phyloP scores from a whole-genome alignment of 2,888 invertebrate genomes.

The Mechanitis messenoides region DNA sequence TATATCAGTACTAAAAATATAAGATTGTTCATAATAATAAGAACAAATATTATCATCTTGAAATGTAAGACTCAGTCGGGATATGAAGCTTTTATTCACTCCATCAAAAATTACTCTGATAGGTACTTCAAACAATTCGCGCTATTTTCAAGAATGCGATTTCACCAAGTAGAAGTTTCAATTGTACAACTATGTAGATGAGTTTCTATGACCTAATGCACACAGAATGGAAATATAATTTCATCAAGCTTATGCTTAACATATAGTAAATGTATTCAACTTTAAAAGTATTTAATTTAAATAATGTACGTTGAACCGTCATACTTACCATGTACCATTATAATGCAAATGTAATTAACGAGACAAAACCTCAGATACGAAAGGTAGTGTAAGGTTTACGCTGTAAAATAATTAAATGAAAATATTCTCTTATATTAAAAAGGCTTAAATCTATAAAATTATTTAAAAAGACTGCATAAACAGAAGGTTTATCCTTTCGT shows the following conservation, averaged over 20 bases:
- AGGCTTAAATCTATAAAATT: too few relatives aligned
- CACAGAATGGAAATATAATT: neutral
- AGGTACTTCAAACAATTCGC: slow-evolving; percentile 25
- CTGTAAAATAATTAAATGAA: too few relatives aligned
- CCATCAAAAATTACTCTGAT: slow-evolving; percentile 50
- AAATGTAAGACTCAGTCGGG: slow-evolving; percentile 10
- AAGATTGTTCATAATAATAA: too few relatives aligned
- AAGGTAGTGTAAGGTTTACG: neutral
- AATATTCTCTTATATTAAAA: too few relatives aligned
- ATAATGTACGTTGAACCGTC: too few relatives aligned
- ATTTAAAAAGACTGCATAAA: slow-evolving; percentile 6
- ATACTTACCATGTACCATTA: too few relatives aligned
- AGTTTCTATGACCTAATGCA: slow-evolving; percentile 17
- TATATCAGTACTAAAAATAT: too few relatives aligned
- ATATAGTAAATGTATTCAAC: too few relatives aligned
- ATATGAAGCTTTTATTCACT: slow-evolving; percentile 59
- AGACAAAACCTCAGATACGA: too few relatives aligned
- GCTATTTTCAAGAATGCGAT: slow-evolving; percentile 23
- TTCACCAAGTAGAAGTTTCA: slow-evolving; percentile 25
- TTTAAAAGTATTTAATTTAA: too few relatives aligned
- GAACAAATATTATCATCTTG: slow-evolving; percentile 17
- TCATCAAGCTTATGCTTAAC: too few relatives aligned
- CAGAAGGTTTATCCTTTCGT: slow-evolving; percentile 12
- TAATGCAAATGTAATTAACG: too few relatives aligned
- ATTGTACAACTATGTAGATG: slow-evolving; percentile 19